A percentile compares a stretch with the other conserved stretches of the same genome.
These are phyloP conservation scores for Homarus gammarus DNA, from an alignment of 2,888 invertebrate species.

Conservation along the genomic window DNA sequence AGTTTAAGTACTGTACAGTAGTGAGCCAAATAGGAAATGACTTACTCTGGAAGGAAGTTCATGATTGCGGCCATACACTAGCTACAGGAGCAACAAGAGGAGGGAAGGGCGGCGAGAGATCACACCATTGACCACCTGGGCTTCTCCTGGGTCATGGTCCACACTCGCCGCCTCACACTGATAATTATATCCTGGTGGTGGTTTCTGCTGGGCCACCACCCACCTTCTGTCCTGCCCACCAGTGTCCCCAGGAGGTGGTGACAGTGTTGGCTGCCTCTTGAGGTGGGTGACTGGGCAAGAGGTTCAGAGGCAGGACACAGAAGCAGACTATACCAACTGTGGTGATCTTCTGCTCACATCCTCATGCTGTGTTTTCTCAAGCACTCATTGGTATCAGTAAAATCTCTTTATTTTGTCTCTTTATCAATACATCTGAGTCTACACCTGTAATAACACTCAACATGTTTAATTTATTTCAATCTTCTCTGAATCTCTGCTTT, in stretches of 20 bases:
- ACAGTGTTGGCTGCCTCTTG: background rate
- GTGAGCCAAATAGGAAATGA: too few relatives aligned
- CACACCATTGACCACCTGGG: conserved; percentile 13
- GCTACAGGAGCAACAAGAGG: background rate
- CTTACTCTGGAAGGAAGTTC: conserved; percentile 39
- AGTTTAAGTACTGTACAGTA: too few relatives aligned
- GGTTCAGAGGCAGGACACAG: too few relatives aligned
- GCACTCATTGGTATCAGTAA: background rate
- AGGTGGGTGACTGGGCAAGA: background rate
- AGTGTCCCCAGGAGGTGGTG: background rate
- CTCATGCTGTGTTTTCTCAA: background rate
- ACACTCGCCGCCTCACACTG: background rate
- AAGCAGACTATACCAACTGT: background rate
- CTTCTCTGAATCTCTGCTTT: too few relatives aligned
- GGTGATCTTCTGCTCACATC: background rate
- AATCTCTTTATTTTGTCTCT: background rate
- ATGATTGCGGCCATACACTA: conserved; percentile 13
- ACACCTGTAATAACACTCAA: background rate
- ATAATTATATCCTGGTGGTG: background rate
- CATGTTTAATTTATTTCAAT: background rate
- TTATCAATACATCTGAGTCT: background rate
- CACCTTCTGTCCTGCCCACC: conserved; percentile 4
- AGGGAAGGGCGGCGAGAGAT: background rate
- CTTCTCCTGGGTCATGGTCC: background rate
- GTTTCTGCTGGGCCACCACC: background rate